Base-by-base conservation (phyloP, 1,140 invertebrate genomes). In the Wiebesia pumilae region DNA sequence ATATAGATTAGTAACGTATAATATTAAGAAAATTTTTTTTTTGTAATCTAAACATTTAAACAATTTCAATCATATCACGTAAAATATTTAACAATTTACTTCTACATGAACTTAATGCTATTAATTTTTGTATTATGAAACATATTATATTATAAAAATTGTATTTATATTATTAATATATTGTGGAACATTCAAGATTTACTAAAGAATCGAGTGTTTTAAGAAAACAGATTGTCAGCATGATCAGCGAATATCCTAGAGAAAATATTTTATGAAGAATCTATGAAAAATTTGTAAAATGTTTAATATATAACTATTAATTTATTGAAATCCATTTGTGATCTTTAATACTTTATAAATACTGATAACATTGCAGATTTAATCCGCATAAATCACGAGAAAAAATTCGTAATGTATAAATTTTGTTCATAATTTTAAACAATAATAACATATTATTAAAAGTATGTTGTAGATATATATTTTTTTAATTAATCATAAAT, bases 51-150 rank as follows among this genome's bases (percentile, higher is more conserved):
- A n/a, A 79, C 24, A 69, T 79, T 77, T 67, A 54, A 73, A 83
- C n/a, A 83, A 77, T 65, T 27, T 77, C 43, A 84, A 84, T n/a
- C n/a, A n/a, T 43, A 78, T 62, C 35, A 77, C 73, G 54, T 84
- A 69, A 65, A 77, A 77, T 51, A 47, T 77, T 7, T 62, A 77
- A 83, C 7, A 12, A 67, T 67, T 79, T 51, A 78, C 24, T 47
- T 65, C 16, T 78, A 79, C 14, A 62, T 62, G 24, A 79, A n/a
- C 47, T 54, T 79, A 43, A 67, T n/a, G 27, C 40, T 67, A 51
- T 30, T 67, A 30, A 79, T 67, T 33, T 69, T 21, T 73, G 35
- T 43, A 47, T 27, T 73, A 73, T 73, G 47, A 73, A 51, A 43
- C 78, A 62, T 78, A 14, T 73, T 78, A 12, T 77, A 78, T 67